Evolutionary conservation across 2,888 invertebrate species (phyloP).

Genomic region (Tridacna gigas): DNA sequence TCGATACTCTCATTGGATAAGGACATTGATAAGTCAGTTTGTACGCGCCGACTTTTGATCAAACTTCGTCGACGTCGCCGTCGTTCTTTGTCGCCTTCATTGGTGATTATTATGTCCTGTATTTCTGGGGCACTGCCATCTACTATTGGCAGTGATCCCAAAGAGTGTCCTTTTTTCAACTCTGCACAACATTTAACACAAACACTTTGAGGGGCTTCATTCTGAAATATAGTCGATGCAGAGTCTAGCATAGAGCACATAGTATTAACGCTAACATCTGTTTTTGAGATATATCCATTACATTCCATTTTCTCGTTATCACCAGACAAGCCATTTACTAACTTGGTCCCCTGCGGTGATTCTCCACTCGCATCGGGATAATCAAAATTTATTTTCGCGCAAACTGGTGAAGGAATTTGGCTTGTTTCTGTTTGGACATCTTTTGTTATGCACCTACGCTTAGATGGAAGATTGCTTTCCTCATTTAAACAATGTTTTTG

Average conservation of each 20-base stretch:
- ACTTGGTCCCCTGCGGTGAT: constrained; percentile 18
- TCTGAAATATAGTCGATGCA: constrained; percentile 9
- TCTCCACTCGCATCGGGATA: constrained; percentile 40
- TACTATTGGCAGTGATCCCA: constrained; percentile 59
- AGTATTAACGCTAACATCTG: constrained; percentile 65
- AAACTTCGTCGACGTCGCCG: constrained; percentile 60
- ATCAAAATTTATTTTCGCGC: constrained; percentile 50
- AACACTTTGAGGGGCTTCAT: constrained; percentile 59
- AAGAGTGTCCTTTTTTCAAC: constrained; percentile 60
- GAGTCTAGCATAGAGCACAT: constrained; percentile 54
- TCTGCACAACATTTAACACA: constrained; percentile 70
- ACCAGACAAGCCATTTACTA: constrained; percentile 28
- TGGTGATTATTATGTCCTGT: constrained; percentile 68
- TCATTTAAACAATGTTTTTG: constrained; percentile 41
- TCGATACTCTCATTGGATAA: constrained; percentile 60
- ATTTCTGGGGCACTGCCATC: constrained; percentile 65
- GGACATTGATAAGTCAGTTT: constrained; percentile 65
- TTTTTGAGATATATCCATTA: constrained; percentile 40
- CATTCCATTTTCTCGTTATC: constrained; percentile 32
- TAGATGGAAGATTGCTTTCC: constrained; percentile 33
- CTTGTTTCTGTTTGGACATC: constrained; percentile 54
- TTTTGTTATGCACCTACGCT: constrained; percentile 50
- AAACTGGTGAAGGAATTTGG: constrained; percentile 5
- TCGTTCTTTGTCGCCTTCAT: constrained; percentile 51
- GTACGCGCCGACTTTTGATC: constrained; percentile 67